A percentile compares a stretch with the other conserved stretches of the same genome.
Conservation (phyloP, 1,140 invertebrate species). For the Sitophilus oryzae region DNA sequence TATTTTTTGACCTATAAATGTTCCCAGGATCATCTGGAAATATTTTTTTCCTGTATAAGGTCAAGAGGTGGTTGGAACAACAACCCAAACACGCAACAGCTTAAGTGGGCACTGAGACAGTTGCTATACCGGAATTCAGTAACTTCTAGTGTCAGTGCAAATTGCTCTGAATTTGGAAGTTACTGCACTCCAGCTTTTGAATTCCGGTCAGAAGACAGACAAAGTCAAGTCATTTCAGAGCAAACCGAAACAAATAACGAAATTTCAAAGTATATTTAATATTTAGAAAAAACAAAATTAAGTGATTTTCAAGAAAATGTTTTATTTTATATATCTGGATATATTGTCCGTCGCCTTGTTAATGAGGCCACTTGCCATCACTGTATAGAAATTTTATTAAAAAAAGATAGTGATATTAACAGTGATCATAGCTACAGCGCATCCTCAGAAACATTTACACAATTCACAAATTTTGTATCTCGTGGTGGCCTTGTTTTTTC, state of each 20-base stretch:
- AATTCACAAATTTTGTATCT: not conserved
- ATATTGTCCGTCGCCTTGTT: constrained; percentile 1
- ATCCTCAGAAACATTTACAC: not conserved
- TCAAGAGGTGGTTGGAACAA: constrained; percentile 24
- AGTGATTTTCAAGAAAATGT: constrained; percentile 13
- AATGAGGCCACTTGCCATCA: not conserved
- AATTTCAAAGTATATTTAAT: not conserved
- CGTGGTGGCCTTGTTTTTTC: not conserved
- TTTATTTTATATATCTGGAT: constrained; percentile 9
- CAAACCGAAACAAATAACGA: not conserved
- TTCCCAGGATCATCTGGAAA: constrained; percentile 35
- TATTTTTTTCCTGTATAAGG: constrained; percentile 36
- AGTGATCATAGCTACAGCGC: not conserved
- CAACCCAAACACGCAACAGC: constrained; percentile 21
- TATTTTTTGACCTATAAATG: constrained; percentile 37
- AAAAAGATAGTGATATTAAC: not conserved
- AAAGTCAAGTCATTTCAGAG: too few species aligned
- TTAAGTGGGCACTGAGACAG: constrained; percentile 13
- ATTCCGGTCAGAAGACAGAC: constrained; percentile 9
- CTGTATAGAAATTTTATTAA: constrained; percentile 10
- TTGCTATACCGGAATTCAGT: constrained; percentile 13
- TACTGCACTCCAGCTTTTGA: constrained; percentile 10
- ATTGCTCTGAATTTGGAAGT: constrained; percentile 6
- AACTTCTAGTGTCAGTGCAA: constrained; percentile 6
- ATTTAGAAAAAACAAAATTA: constrained; percentile 2